These are phyloP conservation scores for Lagocephalus sceleratus DNA, from an alignment of 2,797 vertebrate species.

Conservation along the genomic window DNA sequence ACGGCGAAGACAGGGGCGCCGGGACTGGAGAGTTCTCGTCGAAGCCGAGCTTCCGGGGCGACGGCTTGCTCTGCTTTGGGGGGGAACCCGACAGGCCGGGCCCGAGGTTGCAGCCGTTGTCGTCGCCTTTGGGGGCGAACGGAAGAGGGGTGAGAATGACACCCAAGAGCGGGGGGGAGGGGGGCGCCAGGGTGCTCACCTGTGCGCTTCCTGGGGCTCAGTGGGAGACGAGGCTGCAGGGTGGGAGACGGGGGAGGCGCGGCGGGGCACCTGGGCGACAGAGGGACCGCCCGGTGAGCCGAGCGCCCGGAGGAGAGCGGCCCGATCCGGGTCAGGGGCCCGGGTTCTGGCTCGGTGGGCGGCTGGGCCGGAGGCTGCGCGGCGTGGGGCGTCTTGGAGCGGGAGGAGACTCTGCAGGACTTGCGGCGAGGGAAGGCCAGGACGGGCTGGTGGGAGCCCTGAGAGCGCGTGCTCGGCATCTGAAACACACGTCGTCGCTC, in stretches of 20 bases:
- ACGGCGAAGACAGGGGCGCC: constrained; percentile 3
- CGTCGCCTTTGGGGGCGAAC: constrained; percentile 76
- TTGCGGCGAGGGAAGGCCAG: constrained; percentile 84
- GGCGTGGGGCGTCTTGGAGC: constrained; percentile 4
- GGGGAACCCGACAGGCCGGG: constrained; percentile 77
- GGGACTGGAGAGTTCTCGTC: constrained; percentile 57
- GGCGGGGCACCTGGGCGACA: constrained; percentile 16
- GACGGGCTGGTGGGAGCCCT: constrained; percentile 73
- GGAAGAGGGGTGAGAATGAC: fast-evolving
- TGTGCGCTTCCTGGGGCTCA: constrained; percentile 90
- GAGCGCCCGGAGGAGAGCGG: constrained; percentile 2
- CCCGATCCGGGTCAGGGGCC: neutral
- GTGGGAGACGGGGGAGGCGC: neutral
- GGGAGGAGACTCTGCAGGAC: constrained; percentile 41
- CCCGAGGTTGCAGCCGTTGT: constrained; percentile 86
- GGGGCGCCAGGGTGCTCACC: constrained; percentile 78
- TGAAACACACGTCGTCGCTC: neutral
- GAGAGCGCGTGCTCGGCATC: constrained; percentile 83
- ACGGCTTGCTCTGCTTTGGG: constrained; percentile 79
- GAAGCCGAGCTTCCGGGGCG: constrained; percentile 75
- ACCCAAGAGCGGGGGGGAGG: too few relatives aligned
- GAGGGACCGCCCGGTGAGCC: fast-evolving
- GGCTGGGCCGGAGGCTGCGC: neutral
- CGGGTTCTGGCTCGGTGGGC: neutral
- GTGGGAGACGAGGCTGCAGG: constrained; percentile 66